phyloP scores from a whole-genome alignment of 1,140 invertebrate genomes.

The Eulimnadia texana region DNA sequence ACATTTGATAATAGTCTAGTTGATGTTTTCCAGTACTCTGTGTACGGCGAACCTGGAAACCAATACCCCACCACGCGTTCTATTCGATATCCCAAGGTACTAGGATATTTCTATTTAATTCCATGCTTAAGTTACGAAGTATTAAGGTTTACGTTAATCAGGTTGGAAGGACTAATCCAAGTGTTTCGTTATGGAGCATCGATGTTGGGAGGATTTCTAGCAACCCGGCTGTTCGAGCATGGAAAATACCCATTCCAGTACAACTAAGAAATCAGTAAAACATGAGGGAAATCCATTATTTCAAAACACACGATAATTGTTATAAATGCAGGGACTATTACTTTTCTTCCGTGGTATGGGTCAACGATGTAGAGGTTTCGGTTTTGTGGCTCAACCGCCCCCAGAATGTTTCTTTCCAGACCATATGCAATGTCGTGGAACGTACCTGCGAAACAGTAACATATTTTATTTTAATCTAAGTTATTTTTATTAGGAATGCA shows the following conservation, averaged over 20 bases:
- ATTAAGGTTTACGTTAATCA: conserved; percentile 27
- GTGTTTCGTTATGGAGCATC: conserved; percentile 48
- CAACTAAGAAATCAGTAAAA: neutral
- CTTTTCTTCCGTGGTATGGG: conserved; percentile 59
- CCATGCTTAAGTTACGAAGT: too few species aligned
- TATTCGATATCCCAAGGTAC: conserved; percentile 71
- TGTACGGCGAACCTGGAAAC: conserved; percentile 32
- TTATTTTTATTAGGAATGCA: too few species aligned
- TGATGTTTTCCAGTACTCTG: conserved; percentile 30
- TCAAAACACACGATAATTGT: neutral
- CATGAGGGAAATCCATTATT: neutral
- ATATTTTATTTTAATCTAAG: too few species aligned
- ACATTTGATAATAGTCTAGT: conserved; percentile 62
- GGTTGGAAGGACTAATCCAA: conserved; percentile 62
- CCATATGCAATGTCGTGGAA: conserved; percentile 20
- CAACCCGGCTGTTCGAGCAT: neutral
- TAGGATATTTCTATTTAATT: too few species aligned
- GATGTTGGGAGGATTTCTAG: conserved; percentile 33
- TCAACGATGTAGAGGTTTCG: conserved; percentile 46
- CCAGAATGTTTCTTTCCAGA: conserved; percentile 62
- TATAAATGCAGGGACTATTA: conserved; percentile 40
- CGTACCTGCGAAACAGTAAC: conserved; percentile 24
- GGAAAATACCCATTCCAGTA: neutral
- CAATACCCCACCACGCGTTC: conserved; percentile 30
- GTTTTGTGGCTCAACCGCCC: conserved; percentile 73